phyloP scores from a whole-genome alignment of 2,888 invertebrate species.

The Heliconius charithonia region DNA sequence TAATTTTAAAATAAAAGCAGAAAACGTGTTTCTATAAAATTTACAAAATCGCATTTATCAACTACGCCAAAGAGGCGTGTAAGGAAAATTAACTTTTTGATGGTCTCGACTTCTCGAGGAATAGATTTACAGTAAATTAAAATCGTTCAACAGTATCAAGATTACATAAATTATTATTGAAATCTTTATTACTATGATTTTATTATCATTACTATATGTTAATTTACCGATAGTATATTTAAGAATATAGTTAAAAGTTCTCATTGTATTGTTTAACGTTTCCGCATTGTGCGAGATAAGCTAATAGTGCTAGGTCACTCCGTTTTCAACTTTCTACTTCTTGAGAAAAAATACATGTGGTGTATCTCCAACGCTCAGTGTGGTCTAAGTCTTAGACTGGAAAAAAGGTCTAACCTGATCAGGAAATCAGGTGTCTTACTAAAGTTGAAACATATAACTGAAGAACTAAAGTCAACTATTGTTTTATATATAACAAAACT shows the following conservation, averaged over 20 bases:
- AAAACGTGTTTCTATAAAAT: slow-evolving; percentile 38
- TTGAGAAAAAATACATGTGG: too few species aligned
- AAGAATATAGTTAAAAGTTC: not conserved
- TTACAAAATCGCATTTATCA: slow-evolving; percentile 39
- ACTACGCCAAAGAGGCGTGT: slow-evolving; percentile 47
- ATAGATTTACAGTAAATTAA: slow-evolving; percentile 32
- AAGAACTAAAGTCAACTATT: not conserved
- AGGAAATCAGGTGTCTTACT: not conserved
- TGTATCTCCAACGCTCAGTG: too few species aligned
- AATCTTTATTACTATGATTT: not conserved
- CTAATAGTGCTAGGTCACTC: not conserved
- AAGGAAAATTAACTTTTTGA: slow-evolving; percentile 43
- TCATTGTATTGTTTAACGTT: not conserved
- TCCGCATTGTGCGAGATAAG: not conserved
- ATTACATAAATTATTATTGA: slow-evolving; percentile 22
- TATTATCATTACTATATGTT: too few species aligned
- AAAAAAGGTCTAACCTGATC: not conserved
- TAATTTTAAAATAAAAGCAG: slow-evolving; percentile 30
- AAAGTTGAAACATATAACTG: too few species aligned
- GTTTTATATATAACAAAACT: not conserved
- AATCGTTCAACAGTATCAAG: slow-evolving; percentile 27
- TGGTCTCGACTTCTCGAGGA: slow-evolving; percentile 26
- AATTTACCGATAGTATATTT: too few species aligned
- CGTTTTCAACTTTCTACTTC: not conserved
- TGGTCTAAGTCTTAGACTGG: not conserved